Evolutionary conservation across 2,113 vertebrate genomes (phyloP).

Genomic region (Octodon degus): DNA sequence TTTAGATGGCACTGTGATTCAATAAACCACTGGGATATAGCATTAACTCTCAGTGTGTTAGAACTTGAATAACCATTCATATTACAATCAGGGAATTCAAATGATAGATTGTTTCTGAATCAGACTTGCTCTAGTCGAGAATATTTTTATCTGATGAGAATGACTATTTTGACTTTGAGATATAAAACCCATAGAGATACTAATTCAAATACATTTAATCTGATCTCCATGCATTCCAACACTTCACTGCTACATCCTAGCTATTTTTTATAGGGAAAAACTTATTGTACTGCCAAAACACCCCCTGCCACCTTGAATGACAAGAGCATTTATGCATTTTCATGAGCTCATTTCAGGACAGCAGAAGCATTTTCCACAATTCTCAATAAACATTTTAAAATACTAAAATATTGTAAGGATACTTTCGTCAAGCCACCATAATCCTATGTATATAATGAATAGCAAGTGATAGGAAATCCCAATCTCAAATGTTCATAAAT

Average conservation of each 20-base stretch:
- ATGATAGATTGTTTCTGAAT: conserved; percentile 85
- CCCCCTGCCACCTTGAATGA: conserved; percentile 75
- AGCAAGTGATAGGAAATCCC: conserved; percentile 21
- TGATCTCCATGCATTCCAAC: conserved; percentile 80
- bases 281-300: conserved; percentile 81
- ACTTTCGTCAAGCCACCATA: conserved; percentile 36
- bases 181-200: conserved; percentile 82
- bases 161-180: conserved; percentile 84
- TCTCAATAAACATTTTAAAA: conserved; percentile 64
- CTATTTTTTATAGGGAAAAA: conserved; percentile 79
- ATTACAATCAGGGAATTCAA: conserved; percentile 84
- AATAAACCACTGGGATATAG: conserved; percentile 79
- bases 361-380: conserved; percentile 63
- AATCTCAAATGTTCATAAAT: conserved; percentile 41
- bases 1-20: conserved; percentile 81
- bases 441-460: conserved; percentile 15
- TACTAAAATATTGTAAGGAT: conserved; percentile 64
- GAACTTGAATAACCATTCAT: conserved; percentile 81
- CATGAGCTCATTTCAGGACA: conserved; percentile 73
- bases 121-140: conserved; percentile 84
- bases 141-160: conserved; percentile 86
- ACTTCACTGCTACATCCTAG: conserved; percentile 77
- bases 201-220: conserved; percentile 86
- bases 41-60: conserved; percentile 81
- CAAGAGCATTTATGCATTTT: conserved; percentile 78